Evolutionary conservation across 1,140 invertebrate species (phyloP).

Genomic region (Drosophila tristis): DNA sequence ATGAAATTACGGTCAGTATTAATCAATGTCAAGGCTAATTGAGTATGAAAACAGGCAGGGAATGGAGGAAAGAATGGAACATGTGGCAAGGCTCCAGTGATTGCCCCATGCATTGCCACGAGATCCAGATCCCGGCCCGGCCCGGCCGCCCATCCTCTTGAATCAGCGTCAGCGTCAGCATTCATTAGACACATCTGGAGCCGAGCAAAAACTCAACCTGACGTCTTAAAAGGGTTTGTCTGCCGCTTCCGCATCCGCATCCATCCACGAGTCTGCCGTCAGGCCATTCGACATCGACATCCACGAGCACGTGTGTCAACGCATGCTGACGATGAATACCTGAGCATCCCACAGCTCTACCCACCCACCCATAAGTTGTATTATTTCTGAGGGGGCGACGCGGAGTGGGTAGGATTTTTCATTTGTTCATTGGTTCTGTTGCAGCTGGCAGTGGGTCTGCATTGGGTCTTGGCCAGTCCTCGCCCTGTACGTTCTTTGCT

Average conservation of each 20-base stretch:
- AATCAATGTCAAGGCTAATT: conserved; percentile 79
- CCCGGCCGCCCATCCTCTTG: neutral
- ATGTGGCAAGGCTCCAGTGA: neutral
- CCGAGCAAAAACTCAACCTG: conserved; percentile 59
- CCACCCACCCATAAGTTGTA: conserved; percentile 50
- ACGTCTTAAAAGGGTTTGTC: conserved; percentile 75
- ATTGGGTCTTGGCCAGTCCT: too few species aligned
- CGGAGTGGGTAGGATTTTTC: conserved; percentile 26
- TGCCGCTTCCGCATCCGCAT: conserved; percentile 7
- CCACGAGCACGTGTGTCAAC: conserved; percentile 16
- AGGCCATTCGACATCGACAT: neutral
- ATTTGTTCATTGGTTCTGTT: conserved; percentile 40
- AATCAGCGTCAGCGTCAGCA: conserved; percentile 68
- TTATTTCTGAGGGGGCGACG: conserved; percentile 45
- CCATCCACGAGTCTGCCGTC: conserved; percentile 6
- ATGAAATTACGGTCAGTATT: conserved; percentile 81
- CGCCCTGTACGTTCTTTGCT: conserved; percentile 11
- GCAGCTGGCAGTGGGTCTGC: neutral
- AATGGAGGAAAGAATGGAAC: conserved; percentile 4
- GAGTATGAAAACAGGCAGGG: conserved; percentile 71
- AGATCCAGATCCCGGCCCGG: neutral
- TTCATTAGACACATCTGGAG: conserved; percentile 59
- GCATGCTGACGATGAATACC: conserved; percentile 31
- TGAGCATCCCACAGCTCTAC: neutral
- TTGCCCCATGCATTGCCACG: conserved; percentile 1